Conservation (phyloP, 2,797 vertebrate genomes). For the Micropoecilia bifurca region DNA sequence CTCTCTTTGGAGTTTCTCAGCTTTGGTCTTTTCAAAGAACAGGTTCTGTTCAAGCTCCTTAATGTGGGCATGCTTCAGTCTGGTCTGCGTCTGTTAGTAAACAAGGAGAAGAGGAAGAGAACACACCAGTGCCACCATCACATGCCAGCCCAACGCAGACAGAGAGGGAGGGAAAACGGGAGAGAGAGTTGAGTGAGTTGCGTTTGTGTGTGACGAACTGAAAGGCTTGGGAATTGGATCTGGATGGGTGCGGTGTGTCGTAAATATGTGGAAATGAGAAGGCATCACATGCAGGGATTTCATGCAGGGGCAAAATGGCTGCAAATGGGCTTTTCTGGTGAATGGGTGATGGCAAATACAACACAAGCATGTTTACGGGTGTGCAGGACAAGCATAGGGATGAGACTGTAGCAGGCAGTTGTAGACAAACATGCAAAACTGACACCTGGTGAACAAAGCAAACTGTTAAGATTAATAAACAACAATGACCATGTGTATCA, state of each 20-base stretch:
- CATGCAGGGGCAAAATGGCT: constrained; percentile 82
- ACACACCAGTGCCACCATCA: constrained; percentile 99
- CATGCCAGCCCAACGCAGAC: constrained; percentile 93
- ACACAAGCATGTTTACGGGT: constrained; percentile 21
- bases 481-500: constrained; percentile 48
- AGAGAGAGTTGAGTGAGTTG: constrained; percentile 25
- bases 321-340: constrained; percentile 68
- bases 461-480: constrained; percentile 64
- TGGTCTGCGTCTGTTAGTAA: constrained; percentile 99
- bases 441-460: constrained; percentile 84
- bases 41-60: constrained; percentile 99
- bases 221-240: constrained; percentile 14
- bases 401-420: constrained; percentile 64
- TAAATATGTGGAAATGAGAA: constrained; percentile 53
- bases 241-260: constrained; percentile 58
- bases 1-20: constrained; percentile 99
- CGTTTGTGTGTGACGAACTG: constrained; percentile 9
- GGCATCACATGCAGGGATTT: constrained; percentile 85
- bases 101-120: constrained; percentile 98
- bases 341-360: constrained; percentile 38
- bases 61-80: constrained; percentile 99
- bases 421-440: constrained; percentile 73
- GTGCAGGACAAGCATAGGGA: constrained; percentile 13
- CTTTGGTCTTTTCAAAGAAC: constrained; percentile 99
- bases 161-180: constrained; percentile 63